Conservation (phyloP, 2,888 invertebrate genomes). For the Andrena bucephala region DNA sequence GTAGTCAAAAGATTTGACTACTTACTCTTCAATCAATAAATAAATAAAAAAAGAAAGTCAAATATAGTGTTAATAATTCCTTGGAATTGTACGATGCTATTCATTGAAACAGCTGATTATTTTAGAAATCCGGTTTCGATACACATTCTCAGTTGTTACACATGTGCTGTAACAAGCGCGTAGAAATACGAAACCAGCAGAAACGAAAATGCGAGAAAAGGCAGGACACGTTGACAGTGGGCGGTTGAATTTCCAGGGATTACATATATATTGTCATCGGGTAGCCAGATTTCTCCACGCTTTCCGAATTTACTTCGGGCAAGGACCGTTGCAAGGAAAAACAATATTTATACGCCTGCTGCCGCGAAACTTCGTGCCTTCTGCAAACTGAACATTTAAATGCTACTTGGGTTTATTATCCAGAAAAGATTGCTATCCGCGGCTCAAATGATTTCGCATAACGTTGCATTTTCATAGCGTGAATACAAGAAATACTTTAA, state of each 20-base stretch:
- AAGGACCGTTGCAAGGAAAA: neutral
- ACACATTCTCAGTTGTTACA: conserved; percentile 39
- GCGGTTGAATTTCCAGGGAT: conserved; percentile 46
- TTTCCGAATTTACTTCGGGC: conserved; percentile 19
- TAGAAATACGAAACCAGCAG: conserved; percentile 61
- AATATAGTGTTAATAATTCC: too few relatives aligned
- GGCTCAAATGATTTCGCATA: neutral
- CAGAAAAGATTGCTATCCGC: neutral
- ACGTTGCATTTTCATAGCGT: neutral
- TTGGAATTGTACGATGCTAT: neutral
- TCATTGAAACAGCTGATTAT: conserved; percentile 2
- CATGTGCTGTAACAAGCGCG: conserved; percentile 53
- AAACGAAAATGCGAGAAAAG: conserved; percentile 62
- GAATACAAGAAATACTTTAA: neutral
- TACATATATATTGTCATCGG: conserved; percentile 16
- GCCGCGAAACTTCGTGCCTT: neutral
- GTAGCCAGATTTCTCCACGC: conserved; percentile 45
- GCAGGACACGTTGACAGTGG: conserved; percentile 62
- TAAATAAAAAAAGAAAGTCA: too few relatives aligned
- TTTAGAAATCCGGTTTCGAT: conserved; percentile 4
- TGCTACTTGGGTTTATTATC: conserved; percentile 8
- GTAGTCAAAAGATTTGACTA: too few relatives aligned
- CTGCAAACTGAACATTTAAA: conserved; percentile 39
- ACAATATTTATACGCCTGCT: conserved; percentile 21
- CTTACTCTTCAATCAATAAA: too few relatives aligned